Conservation (phyloP, 2,113 vertebrate species). For the Coturnix japonica region DNA sequence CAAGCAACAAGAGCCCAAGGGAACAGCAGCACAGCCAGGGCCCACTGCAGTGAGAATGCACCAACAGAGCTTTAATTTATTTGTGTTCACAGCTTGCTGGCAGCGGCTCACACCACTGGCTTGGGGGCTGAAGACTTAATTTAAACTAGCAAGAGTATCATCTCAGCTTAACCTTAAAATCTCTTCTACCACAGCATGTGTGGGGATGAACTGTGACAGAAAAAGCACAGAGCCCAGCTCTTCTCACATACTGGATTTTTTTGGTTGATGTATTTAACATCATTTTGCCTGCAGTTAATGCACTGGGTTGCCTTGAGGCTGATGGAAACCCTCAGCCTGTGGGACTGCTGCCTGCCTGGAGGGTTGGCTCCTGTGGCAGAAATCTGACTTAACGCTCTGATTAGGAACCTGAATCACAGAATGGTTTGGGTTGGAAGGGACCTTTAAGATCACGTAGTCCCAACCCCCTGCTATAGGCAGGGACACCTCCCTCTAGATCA, state of each 20-base stretch:
- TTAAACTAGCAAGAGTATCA: neutral
- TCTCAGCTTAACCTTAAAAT: neutral
- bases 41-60: neutral
- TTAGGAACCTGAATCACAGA: neutral
- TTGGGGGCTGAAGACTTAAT: neutral
- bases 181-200: neutral
- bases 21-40: neutral
- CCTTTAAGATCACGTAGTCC: too few species aligned
- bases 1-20: neutral
- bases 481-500: too few species aligned
- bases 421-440: too few species aligned
- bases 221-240: neutral
- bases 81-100: neutral
- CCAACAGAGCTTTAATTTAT: neutral
- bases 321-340: neutral
- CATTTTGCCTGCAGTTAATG: neutral
- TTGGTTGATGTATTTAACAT: neutral
- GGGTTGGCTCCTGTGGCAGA: neutral
- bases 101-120: neutral
- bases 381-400: neutral
- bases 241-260: neutral
- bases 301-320: neutral
- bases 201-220: fast-evolving
- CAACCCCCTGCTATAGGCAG: too few species aligned
- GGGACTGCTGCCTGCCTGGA: neutral